Conservation (phyloP, 2,797 vertebrate species). For the Pipistrellus kuhlii region DNA sequence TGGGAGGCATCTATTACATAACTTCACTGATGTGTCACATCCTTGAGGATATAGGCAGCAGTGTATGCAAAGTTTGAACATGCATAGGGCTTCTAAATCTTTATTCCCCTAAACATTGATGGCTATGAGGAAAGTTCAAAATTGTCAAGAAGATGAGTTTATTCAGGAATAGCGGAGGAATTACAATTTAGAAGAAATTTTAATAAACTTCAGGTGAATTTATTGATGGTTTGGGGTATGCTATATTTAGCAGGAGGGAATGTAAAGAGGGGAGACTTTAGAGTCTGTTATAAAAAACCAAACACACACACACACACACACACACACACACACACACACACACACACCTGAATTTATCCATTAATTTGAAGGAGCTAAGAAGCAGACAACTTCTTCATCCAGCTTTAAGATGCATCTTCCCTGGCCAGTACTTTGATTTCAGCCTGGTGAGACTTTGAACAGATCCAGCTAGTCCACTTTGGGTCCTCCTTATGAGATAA, state of each 20-base stretch:
- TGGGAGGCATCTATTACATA: not conserved
- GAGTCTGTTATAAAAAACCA: not conserved
- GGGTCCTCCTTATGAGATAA: not conserved
- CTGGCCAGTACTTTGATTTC: not conserved
- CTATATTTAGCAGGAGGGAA: not conserved
- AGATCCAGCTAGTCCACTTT: not conserved
- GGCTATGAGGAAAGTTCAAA: not conserved
- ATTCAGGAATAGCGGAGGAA: not conserved
- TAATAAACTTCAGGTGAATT: not conserved
- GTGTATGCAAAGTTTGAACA: not conserved
- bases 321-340: no score
- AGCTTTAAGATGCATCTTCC: not conserved
- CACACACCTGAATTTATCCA: not conserved
- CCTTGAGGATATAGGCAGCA: not conserved
- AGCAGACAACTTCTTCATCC: not conserved
- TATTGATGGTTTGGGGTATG: not conserved
- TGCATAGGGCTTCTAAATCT: not conserved
- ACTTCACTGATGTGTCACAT: not conserved
- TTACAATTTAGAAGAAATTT: not conserved
- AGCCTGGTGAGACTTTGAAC: not conserved
- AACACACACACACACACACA: no score
- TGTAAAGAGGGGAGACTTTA: not conserved
- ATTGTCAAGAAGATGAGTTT: not conserved
- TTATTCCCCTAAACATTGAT: not conserved
- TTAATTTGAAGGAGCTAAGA: not conserved